Evolutionary conservation across 2,888 invertebrate species (phyloP).

Genomic region (Podabrus alpinus): DNA sequence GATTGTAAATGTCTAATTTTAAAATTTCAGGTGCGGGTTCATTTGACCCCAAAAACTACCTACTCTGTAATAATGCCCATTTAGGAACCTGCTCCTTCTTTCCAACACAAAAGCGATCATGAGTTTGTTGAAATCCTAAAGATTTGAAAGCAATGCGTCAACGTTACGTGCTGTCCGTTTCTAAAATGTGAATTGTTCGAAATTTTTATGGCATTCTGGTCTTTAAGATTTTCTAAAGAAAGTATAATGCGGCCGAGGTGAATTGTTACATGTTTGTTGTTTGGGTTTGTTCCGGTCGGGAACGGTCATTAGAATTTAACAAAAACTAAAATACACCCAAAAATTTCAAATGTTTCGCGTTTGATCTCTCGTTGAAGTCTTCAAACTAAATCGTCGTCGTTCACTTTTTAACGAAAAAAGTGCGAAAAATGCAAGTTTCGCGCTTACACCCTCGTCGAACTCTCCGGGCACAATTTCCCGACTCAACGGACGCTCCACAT

Average conservation of each 20-base stretch:
- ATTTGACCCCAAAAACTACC: neutral
- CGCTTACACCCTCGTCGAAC: neutral
- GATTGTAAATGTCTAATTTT: neutral
- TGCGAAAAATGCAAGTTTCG: neutral
- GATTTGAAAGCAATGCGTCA: slow-evolving; percentile 43
- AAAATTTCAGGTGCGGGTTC: neutral
- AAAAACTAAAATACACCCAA: neutral
- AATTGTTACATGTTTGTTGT: slow-evolving; percentile 48
- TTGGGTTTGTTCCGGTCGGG: slow-evolving; percentile 46
- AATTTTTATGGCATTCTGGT: neutral
- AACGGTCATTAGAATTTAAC: neutral
- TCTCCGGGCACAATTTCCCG: neutral
- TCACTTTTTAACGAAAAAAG: neutral
- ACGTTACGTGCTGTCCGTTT: slow-evolving; percentile 41
- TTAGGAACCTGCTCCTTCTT: slow-evolving; percentile 14
- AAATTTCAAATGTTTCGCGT: neutral
- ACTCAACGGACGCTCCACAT: neutral
- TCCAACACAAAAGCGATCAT: slow-evolving; percentile 43
- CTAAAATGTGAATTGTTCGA: slow-evolving; percentile 36
- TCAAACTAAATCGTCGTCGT: neutral
- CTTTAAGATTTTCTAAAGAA: neutral
- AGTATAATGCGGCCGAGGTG: slow-evolving; percentile 37
- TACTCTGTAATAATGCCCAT: neutral
- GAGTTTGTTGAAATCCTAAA: slow-evolving; percentile 45
- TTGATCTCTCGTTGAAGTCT: neutral